Percentiles rank a stretch among this genome's conserved stretches.
Conservation (phyloP, 2,113 vertebrate genomes). For the Ageneiosus marmoratus region DNA sequence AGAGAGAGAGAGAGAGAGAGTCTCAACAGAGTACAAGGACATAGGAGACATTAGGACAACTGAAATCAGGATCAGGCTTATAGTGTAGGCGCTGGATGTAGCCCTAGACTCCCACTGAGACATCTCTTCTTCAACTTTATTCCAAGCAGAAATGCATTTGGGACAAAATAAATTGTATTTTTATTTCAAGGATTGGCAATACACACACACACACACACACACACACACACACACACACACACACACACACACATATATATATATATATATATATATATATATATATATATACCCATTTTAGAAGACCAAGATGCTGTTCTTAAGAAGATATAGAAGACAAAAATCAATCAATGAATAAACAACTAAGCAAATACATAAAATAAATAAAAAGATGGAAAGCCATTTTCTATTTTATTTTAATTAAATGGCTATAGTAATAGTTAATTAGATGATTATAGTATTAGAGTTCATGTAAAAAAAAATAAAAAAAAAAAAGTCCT, state of each 20-base stretch:
- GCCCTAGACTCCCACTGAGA: neutral
- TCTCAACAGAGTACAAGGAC: slow-evolving; percentile 71
- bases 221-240: no score
- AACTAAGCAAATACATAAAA: neutral
- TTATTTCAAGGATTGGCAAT: no score
- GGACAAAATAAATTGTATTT: neutral
- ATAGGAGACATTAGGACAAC: slow-evolving; percentile 31
- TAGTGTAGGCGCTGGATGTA: neutral
- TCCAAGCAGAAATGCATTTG: neutral
- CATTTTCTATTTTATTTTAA: neutral
- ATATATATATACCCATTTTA: no score
- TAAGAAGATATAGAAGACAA: neutral
- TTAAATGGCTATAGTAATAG: neutral
- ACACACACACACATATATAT: no score
- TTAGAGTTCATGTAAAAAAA: neutral
- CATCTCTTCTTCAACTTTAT: neutral
- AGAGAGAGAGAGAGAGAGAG: slow-evolving; percentile 69
- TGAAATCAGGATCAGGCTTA: neutral
- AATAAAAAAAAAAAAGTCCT: no score
- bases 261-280: no score
- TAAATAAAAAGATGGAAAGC: neutral
- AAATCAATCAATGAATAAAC: neutral
- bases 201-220: no score
- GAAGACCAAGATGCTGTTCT: neutral
- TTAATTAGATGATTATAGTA: no score